Percentiles rank a stretch among this genome's conserved stretches.
These are phyloP conservation scores for Agrotis puta DNA, from an alignment of 2,888 invertebrate species.

Conservation along the genomic window DNA sequence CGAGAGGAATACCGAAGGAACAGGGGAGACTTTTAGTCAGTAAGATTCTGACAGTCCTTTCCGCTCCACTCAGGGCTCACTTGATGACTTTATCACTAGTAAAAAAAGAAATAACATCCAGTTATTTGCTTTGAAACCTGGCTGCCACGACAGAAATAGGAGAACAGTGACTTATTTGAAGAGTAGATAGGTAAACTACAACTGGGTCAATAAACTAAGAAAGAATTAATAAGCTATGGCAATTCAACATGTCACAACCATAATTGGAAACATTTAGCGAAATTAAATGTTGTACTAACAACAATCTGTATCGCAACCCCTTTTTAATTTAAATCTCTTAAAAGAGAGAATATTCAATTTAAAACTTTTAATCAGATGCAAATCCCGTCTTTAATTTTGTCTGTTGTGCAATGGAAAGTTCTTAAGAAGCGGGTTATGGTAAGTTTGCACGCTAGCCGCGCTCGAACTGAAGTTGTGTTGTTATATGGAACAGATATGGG, in stretches of 20 bases:
- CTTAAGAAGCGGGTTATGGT: conserved; percentile 44
- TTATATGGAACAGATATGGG: conserved; percentile 12
- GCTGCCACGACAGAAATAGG: no score
- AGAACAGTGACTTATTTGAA: neutral
- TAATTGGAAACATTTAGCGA: conserved; percentile 26
- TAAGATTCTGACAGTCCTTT: no score
- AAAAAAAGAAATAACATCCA: no score
- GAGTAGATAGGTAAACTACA: neutral
- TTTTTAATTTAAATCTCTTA: conserved; percentile 56
- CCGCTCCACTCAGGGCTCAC: no score
- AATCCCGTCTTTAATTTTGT: conserved; percentile 66
- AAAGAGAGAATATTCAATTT: conserved; percentile 68
- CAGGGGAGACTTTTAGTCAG: no score
- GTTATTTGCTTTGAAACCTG: no score
- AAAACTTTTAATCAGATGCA: conserved; percentile 72
- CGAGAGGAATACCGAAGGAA: no score
- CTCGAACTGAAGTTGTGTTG: conserved; percentile 6
- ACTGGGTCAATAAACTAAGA: neutral
- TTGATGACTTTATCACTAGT: no score
- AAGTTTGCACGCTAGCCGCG: conserved; percentile 34
- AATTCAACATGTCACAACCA: conserved; percentile 33
- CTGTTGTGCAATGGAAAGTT: conserved; percentile 55
- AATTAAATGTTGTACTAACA: conserved; percentile 48
- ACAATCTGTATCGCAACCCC: conserved; percentile 46
- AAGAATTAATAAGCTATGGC: neutral